Percentiles rank a stretch among this genome's conserved stretches.
Evolutionary conservation across 2,888 invertebrate genomes (phyloP).

Genomic region (Chrysomela aeneicollis): DNA sequence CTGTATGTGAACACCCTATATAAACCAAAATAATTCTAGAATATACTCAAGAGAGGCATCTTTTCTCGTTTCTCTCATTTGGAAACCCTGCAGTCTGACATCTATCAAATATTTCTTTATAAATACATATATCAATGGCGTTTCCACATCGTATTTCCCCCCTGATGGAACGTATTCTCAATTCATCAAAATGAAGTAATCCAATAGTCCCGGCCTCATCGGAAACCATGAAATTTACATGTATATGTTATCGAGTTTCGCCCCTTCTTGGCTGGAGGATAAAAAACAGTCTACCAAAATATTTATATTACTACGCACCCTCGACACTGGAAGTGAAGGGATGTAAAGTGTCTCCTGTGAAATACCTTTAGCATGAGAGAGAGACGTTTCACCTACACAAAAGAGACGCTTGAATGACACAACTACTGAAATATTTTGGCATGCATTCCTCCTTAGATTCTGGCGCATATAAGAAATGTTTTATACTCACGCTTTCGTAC

Average conservation of each 20-base stretch:
- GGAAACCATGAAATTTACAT: slow-evolving; percentile 46
- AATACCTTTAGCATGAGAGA: slow-evolving; percentile 17
- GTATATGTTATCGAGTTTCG: slow-evolving; percentile 46
- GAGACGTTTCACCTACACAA: neutral
- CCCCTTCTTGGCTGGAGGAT: slow-evolving; percentile 44
- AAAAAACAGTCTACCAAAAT: slow-evolving; percentile 47
- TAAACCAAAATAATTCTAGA: no score
- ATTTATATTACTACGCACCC: slow-evolving; percentile 47
- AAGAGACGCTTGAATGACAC: neutral
- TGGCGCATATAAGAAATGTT: neutral
- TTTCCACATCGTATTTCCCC: slow-evolving; percentile 14
- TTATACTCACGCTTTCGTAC: neutral
- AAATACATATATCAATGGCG: no score
- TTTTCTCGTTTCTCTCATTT: no score
- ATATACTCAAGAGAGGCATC: no score
- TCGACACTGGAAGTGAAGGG: slow-evolving; percentile 24
- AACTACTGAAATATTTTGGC: neutral
- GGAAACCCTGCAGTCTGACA: no score
- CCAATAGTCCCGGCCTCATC: slow-evolving; percentile 36
- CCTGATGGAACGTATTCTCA: slow-evolving; percentile 15
- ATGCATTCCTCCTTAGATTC: neutral
- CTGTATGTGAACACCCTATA: no score
- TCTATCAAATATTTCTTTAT: neutral
- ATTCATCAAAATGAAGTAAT: slow-evolving; percentile 40
- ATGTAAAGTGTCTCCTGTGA: slow-evolving; percentile 23